A percentile compares a stretch with the other conserved stretches of the same genome.
phyloP scores from a whole-genome alignment of 2,113 vertebrate species.

The Natator depressus region DNA sequence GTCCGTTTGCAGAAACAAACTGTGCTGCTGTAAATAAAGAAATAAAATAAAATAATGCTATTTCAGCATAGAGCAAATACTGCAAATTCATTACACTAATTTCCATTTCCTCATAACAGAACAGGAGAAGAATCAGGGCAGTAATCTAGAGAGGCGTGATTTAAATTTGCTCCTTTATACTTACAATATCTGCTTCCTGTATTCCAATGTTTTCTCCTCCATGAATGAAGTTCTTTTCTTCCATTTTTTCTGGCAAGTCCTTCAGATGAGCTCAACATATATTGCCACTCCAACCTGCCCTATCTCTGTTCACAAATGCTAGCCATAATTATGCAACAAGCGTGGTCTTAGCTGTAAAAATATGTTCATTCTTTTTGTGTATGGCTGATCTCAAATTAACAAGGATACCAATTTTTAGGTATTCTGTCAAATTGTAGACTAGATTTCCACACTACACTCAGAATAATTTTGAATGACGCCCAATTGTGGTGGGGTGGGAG shows the following conservation, averaged over 20 bases:
- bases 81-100: background rate
- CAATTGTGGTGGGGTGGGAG: background rate
- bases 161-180: conserved; percentile 1
- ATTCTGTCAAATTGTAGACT: background rate
- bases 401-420: background rate
- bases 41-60: background rate
- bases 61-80: background rate
- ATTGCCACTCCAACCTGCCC: background rate
- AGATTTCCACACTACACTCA: conserved; percentile 25
- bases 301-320: background rate
- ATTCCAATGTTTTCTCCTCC: background rate
- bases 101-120: background rate
- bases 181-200: background rate
- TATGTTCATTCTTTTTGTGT: background rate
- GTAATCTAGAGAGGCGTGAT: background rate
- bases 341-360: background rate
- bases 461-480: background rate
- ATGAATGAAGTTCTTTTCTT: background rate
- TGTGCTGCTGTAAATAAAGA: background rate
- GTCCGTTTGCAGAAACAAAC: background rate
- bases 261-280: background rate
- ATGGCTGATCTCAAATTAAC: background rate
- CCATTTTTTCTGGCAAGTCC: background rate
- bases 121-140: background rate
- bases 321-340: background rate